phyloP scores from a whole-genome alignment of 2,888 invertebrate genomes.

The Drosophila trichaetosa region DNA sequence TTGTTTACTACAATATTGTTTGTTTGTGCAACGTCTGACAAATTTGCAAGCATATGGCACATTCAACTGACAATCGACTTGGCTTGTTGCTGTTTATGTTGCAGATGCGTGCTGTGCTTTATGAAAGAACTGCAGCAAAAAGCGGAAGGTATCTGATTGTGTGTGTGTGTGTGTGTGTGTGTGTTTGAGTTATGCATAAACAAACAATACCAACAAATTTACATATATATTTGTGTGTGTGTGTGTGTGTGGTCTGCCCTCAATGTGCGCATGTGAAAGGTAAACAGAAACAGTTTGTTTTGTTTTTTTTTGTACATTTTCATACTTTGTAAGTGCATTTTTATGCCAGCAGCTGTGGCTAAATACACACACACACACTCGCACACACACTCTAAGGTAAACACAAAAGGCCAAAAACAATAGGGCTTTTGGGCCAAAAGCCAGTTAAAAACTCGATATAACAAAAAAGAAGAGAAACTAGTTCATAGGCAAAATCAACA shows the following conservation, averaged over 20 bases:
- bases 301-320: conserved; percentile 2
- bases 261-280: conserved; percentile 61
- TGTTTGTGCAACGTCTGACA: conserved; percentile 24
- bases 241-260: conserved; percentile 39
- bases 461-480: conserved; percentile 47
- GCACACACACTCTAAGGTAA: conserved; percentile 25
- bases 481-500: conserved; percentile 48
- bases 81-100: conserved; percentile 27
- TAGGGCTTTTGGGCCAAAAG: conserved; percentile 51
- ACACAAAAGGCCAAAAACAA: conserved; percentile 39
- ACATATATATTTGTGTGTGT: neutral
- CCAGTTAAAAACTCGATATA: conserved; percentile 24
- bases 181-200: conserved; percentile 34
- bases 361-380: conserved; percentile 34
- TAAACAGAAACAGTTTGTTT: conserved; percentile 61
- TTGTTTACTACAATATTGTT: conserved; percentile 22
- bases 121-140: conserved; percentile 27
- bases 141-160: conserved; percentile 23
- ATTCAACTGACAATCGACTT: conserved; percentile 4
- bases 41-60: conserved; percentile 38
- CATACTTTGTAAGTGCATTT: conserved; percentile 59
- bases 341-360: conserved; percentile 41
- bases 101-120: conserved; percentile 21
- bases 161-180: conserved; percentile 2
- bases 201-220: conserved; percentile 10